These are phyloP conservation scores for Tyto alba DNA, from an alignment of 2,113 vertebrate species.

Conservation along the genomic window DNA sequence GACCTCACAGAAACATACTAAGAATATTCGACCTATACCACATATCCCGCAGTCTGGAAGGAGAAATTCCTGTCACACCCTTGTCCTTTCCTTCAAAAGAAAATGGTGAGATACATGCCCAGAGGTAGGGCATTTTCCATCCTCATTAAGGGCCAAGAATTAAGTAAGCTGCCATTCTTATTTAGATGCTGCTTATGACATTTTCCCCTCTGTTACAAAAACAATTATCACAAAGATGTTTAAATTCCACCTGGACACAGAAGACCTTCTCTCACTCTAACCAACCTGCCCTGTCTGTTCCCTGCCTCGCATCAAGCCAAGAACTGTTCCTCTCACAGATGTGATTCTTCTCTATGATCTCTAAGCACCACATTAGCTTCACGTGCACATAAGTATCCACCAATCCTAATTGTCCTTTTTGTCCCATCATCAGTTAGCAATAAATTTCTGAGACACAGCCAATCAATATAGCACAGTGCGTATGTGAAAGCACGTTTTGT, in stretches of 20 bases:
- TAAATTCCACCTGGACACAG: background rate
- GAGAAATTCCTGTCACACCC: background rate
- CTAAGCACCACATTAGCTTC: background rate
- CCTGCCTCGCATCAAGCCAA: background rate
- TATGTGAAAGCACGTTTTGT: background rate
- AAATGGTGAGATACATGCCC: background rate
- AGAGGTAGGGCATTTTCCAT: background rate
- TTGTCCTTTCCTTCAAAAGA: background rate
- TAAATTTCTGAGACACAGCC: background rate
- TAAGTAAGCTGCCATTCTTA: background rate
- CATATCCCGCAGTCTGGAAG: background rate
- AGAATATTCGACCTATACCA: background rate
- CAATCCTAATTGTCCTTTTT: background rate
- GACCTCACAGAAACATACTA: background rate
- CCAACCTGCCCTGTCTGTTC: background rate
- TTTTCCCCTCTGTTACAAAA: background rate
- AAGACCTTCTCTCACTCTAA: background rate
- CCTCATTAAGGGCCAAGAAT: background rate
- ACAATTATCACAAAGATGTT: background rate
- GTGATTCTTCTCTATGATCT: background rate
- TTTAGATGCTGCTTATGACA: background rate
- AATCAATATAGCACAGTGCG: background rate
- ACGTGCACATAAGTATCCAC: rapidly evolving
- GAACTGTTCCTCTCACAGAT: background rate
- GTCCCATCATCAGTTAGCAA: background rate